These are phyloP conservation scores for Leptoteleia sp. DNA, from an alignment of 1,140 invertebrate genomes.

Conservation along the genomic window DNA sequence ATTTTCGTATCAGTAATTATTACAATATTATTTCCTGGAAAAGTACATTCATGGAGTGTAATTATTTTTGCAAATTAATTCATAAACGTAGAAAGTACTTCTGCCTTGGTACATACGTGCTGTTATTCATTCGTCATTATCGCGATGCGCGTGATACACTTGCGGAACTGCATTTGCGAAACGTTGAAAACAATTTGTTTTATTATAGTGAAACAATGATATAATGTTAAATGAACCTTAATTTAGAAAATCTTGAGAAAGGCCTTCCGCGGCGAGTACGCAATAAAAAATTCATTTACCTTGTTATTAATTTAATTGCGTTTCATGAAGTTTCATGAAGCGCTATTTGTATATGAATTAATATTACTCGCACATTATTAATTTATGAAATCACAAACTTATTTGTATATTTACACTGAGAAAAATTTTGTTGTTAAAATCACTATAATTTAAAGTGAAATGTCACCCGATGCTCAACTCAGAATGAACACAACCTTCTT, in stretches of 20 bases:
- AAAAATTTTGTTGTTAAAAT: too few relatives aligned
- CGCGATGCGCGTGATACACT: conserved; percentile 48
- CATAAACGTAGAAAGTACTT: conserved; percentile 59
- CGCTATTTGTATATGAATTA: conserved; percentile 23
- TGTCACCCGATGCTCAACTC: too few relatives aligned
- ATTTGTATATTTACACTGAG: too few relatives aligned
- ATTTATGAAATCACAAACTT: too few relatives aligned
- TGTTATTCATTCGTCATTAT: conserved; percentile 42
- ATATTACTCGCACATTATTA: not conserved
- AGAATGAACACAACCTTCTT: too few relatives aligned
- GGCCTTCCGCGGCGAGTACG: conserved; percentile 2
- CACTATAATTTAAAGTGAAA: too few relatives aligned
- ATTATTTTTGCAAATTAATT: conserved; percentile 58
- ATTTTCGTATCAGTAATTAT: conserved; percentile 50
- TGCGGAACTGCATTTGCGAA: conserved; percentile 47
- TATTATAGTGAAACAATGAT: conserved; percentile 40
- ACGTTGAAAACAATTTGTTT: conserved; percentile 32
- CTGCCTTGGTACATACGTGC: conserved; percentile 32
- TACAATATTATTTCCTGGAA: conserved; percentile 48
- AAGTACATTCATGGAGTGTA: conserved; percentile 57
- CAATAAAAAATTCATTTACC: conserved; percentile 38
- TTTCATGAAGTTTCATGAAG: conserved; percentile 6
- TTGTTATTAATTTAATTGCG: conserved; percentile 29
- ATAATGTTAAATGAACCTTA: conserved; percentile 52
- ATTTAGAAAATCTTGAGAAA: conserved; percentile 46